Conservation (phyloP, 64 coral and sea anemone genomes). For the Acropora tenuis region DNA sequence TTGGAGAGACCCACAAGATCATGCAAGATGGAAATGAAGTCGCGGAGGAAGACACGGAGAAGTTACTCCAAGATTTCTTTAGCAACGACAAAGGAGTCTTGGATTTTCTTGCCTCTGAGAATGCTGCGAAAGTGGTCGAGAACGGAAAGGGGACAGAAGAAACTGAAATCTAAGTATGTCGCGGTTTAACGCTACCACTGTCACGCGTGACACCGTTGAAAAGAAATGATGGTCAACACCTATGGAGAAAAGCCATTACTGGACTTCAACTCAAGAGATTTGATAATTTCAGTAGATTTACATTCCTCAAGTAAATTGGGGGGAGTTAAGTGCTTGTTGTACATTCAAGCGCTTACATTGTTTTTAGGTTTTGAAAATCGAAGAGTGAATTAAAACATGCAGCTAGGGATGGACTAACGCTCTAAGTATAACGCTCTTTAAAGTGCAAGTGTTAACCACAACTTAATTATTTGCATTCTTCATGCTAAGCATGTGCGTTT, state of each 20-base stretch:
- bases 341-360: no score
- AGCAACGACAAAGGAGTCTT: constrained; percentile 87
- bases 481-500: constrained; percentile 37
- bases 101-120: constrained; percentile 75
- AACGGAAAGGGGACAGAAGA: constrained; percentile 63
- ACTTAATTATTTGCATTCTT: constrained; percentile 19
- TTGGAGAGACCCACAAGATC: constrained; percentile 44
- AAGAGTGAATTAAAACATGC: background rate
- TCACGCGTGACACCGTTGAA: background rate
- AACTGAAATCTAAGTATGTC: constrained; percentile 77
- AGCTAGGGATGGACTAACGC: background rate
- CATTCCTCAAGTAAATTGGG: background rate
- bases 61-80: constrained; percentile 89
- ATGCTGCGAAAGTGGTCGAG: background rate
- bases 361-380: background rate
- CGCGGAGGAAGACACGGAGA: constrained; percentile 70
- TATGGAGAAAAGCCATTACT: no score
- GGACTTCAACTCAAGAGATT: no score
- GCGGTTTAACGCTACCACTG: background rate
- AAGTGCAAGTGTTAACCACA: background rate
- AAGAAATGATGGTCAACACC: background rate
- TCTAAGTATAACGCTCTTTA: background rate
- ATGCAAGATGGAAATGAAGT: constrained; percentile 4
- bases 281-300: constrained; percentile 4
- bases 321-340: background rate